These are phyloP conservation scores for Tinea pellionella DNA, from an alignment of 2,888 invertebrate genomes.

Conservation along the genomic window DNA sequence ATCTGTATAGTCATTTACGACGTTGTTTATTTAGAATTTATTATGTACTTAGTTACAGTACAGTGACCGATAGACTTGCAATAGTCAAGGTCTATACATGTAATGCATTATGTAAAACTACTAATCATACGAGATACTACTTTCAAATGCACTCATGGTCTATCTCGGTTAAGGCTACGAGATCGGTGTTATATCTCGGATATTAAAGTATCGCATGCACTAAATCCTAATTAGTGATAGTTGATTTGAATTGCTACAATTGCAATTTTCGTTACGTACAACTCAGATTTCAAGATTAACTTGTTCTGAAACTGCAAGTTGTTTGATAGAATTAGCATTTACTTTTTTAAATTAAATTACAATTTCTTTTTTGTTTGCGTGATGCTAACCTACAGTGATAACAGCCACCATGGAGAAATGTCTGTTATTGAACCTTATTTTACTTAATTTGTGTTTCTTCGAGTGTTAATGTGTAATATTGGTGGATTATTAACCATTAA, in stretches of 20 bases:
- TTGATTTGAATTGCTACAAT: background rate
- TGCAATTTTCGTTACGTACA: too few species aligned
- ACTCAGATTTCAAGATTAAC: too few species aligned
- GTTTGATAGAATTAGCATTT: too few species aligned
- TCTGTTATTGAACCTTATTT: too few species aligned
- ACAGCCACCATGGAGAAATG: too few species aligned
- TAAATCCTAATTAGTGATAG: background rate
- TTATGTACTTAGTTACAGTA: background rate
- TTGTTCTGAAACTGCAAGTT: too few species aligned
- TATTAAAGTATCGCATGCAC: conserved; percentile 6
- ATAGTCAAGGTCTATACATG: background rate
- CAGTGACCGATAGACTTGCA: conserved; percentile 2
- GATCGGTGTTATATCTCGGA: background rate
- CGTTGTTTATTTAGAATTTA: background rate
- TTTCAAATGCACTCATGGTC: conserved; percentile 1
- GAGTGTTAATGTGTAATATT: too few species aligned
- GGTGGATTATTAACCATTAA: too few species aligned
- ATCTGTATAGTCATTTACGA: background rate
- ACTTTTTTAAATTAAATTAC: too few species aligned
- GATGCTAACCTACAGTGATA: too few species aligned
- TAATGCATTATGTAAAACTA: conserved; percentile 4
- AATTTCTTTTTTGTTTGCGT: too few species aligned
- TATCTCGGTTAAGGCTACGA: conserved; percentile 8
- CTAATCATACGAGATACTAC: conserved; percentile 5
- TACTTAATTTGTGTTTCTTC: too few species aligned